Conservation (phyloP, 2,113 vertebrate species). For the Ceyx melanurus region DNA sequence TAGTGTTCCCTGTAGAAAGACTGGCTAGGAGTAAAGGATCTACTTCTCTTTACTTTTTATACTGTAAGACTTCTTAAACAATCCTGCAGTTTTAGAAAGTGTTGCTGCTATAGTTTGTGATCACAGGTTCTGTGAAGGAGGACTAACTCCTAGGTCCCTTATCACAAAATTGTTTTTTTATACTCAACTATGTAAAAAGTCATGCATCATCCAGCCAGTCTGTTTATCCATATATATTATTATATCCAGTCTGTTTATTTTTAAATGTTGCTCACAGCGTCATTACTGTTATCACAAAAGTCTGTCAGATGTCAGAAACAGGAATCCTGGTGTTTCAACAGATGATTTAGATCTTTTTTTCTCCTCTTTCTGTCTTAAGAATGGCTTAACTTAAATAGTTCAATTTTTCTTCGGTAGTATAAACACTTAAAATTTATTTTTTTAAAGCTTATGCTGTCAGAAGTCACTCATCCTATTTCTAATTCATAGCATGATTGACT, state of each 20-base stretch:
- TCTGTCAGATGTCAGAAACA: neutral
- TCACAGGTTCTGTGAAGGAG: neutral
- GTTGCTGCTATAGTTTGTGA: neutral
- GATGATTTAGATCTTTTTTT: neutral
- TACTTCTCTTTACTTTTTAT: neutral
- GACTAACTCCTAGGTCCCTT: neutral
- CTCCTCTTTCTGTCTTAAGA: neutral
- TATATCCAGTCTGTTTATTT: neutral
- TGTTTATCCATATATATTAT: too few relatives aligned
- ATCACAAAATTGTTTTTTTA: neutral
- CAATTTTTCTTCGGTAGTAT: neutral
- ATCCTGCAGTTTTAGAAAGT: neutral
- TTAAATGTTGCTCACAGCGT: neutral
- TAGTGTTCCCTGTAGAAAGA: neutral
- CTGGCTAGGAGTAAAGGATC: neutral
- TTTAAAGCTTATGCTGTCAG: neutral
- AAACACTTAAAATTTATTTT: neutral
- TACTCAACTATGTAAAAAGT: neutral
- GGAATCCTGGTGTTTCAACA: neutral
- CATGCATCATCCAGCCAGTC: neutral
- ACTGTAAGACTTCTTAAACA: neutral
- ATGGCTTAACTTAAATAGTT: neutral
- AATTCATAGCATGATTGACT: neutral
- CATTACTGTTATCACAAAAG: neutral
- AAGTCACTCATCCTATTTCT: neutral